Percentiles rank a stretch among this genome's conserved stretches.
These are phyloP conservation scores for Listronotus bonariensis DNA, from an alignment of 1,140 invertebrate species.

Conservation along the genomic window DNA sequence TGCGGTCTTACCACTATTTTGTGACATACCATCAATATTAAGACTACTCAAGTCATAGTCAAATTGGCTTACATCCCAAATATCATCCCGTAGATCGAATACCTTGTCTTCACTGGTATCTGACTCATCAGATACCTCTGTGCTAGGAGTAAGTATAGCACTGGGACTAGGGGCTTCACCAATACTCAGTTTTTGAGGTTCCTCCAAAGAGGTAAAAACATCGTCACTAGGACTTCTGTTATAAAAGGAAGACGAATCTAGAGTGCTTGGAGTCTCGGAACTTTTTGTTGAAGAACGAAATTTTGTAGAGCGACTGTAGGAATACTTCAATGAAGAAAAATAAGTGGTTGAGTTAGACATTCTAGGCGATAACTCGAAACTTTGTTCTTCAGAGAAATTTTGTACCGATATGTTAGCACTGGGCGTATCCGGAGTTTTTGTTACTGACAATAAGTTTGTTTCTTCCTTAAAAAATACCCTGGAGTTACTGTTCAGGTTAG, in stretches of 20 bases:
- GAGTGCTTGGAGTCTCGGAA: slow-evolving; percentile 14
- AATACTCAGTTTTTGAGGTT: slow-evolving; percentile 19
- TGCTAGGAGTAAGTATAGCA: slow-evolving; percentile 62
- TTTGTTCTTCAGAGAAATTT: slow-evolving; percentile 25
- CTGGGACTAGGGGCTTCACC: slow-evolving; percentile 60
- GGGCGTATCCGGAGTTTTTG: slow-evolving; percentile 51
- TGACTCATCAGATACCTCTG: slow-evolving; percentile 45
- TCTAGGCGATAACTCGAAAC: slow-evolving; percentile 29
- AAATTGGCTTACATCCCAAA: slow-evolving; percentile 52
- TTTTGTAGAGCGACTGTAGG: slow-evolving; percentile 9
- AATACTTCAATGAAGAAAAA: slow-evolving; percentile 11
- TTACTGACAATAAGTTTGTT: slow-evolving; percentile 1
- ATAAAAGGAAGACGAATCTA: slow-evolving; percentile 35
- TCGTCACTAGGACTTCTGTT: slow-evolving; percentile 33
- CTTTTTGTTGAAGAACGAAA: slow-evolving; percentile 37
- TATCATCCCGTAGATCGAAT: slow-evolving; percentile 50
- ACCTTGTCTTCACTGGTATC: slow-evolving; percentile 46
- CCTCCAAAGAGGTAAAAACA: slow-evolving; percentile 18
- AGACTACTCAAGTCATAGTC: slow-evolving; percentile 52
- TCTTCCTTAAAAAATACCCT: not conserved
- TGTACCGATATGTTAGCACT: slow-evolving; percentile 48
- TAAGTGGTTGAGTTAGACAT: not conserved
- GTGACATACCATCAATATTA: slow-evolving; percentile 47
- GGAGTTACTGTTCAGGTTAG: slow-evolving; percentile 6
- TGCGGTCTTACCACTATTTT: slow-evolving; percentile 38